Evolutionary conservation across 2,888 invertebrate species (phyloP).

Genomic region (Adelognathus sp.): DNA sequence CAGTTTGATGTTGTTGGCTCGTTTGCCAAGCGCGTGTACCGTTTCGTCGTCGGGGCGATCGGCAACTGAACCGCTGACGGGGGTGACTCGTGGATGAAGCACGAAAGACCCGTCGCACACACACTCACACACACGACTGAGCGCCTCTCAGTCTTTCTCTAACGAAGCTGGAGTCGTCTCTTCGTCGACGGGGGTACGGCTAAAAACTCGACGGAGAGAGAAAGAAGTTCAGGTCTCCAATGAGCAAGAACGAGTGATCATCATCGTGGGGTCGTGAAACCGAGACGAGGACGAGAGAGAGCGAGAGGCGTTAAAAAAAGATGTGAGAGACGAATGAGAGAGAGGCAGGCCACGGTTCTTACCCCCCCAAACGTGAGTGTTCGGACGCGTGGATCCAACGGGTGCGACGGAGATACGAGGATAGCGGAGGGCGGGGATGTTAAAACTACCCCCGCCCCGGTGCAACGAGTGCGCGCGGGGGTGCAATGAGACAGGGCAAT

Average conservation of each 20-base stretch:
- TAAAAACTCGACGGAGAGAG: background rate
- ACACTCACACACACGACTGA: slow-evolving; percentile 36
- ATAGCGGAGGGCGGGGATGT: no score
- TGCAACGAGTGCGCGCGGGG: slow-evolving; percentile 65
- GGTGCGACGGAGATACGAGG: no score
- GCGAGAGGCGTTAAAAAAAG: no score
- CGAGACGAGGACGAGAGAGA: no score
- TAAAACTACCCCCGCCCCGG: slow-evolving; percentile 61
- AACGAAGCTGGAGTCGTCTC: no score
- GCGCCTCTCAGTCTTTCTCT: no score
- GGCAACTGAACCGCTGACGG: slow-evolving; percentile 77
- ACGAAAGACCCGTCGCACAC: slow-evolving; percentile 21
- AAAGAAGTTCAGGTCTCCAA: background rate
- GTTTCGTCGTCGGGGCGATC: slow-evolving; percentile 79
- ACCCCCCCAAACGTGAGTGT: no score
- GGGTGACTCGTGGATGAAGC: slow-evolving; percentile 64
- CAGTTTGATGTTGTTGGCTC: background rate
- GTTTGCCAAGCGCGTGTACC: slow-evolving; percentile 68
- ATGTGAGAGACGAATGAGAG: no score
- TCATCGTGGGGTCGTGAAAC: no score
- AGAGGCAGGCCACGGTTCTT: no score
- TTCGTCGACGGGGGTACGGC: background rate
- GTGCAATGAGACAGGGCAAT: slow-evolving; percentile 48
- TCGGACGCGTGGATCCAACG: no score
- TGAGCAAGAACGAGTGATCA: background rate